Conservation (phyloP, 2,888 invertebrate genomes). For the Neoscelio sp. region DNA sequence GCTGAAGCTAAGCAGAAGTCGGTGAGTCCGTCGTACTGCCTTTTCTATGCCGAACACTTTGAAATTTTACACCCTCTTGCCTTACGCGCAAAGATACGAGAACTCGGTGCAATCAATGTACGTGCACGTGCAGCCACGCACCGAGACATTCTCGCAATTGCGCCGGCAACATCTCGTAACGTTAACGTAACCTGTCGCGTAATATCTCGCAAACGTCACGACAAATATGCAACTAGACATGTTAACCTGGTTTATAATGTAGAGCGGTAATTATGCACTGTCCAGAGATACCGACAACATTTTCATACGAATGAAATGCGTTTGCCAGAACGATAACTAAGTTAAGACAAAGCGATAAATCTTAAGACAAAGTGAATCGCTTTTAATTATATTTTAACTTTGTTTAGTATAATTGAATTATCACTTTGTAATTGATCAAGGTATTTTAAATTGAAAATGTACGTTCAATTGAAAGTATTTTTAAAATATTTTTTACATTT, state of each 20-base stretch:
- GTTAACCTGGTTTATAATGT: slow-evolving; percentile 30
- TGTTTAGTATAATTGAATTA: not conserved
- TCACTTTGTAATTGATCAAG: not conserved
- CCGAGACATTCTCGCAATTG: slow-evolving; percentile 29
- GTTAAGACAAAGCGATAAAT: slow-evolving; percentile 23
- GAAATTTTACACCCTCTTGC: slow-evolving; percentile 48
- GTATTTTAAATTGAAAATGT: not conserved
- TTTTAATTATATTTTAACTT: slow-evolving; percentile 26
- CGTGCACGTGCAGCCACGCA: slow-evolving; percentile 39
- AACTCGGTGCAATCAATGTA: slow-evolving; percentile 42
- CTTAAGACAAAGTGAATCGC: slow-evolving; percentile 15
- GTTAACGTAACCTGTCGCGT: slow-evolving; percentile 45
- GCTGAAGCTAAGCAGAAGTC: slow-evolving; percentile 49
- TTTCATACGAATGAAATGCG: slow-evolving; percentile 45
- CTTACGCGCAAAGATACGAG: slow-evolving; percentile 34
- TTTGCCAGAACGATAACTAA: slow-evolving; percentile 16
- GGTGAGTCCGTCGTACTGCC: slow-evolving; percentile 30
- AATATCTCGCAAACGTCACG: slow-evolving; percentile 49
- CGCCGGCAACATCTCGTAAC: slow-evolving; percentile 33
- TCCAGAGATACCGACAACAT: slow-evolving; percentile 34
- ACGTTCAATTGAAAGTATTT: too few species aligned
- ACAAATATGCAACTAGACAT: slow-evolving; percentile 40
- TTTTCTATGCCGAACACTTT: slow-evolving; percentile 39
- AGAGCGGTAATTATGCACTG: slow-evolving; percentile 39
- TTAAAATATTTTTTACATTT: too few species aligned